phyloP scores from a whole-genome alignment of 2,888 invertebrate species.

The Eucera pruinosa region DNA sequence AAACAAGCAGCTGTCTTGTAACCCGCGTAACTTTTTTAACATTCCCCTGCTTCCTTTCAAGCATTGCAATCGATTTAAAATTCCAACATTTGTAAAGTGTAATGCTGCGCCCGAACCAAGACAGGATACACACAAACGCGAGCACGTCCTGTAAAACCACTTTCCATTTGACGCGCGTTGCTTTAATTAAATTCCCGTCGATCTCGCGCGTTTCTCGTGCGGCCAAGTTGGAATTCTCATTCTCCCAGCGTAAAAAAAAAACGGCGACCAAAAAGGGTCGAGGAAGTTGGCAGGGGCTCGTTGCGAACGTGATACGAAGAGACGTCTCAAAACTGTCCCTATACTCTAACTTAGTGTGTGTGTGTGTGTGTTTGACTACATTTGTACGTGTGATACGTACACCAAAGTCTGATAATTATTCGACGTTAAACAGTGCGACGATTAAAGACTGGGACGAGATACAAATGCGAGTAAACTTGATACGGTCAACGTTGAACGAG shows the following conservation, averaged over 20 bases:
- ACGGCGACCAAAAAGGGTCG: neutral
- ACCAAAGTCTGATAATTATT: neutral
- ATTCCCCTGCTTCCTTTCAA: neutral
- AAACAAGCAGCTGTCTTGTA: conserved; percentile 2
- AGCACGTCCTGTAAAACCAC: conserved; percentile 16
- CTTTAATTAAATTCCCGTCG: conserved; percentile 72
- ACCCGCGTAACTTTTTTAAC: neutral
- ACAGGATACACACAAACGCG: neutral
- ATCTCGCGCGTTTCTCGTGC: conserved; percentile 61
- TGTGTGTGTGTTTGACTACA: neutral
- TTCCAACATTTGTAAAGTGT: neutral
- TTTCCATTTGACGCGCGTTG: conserved; percentile 51
- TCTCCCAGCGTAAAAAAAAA: conserved; percentile 25
- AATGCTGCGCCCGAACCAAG: too few species aligned
- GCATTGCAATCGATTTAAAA: neutral
- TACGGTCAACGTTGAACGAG: conserved; percentile 5
- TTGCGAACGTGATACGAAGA: neutral
- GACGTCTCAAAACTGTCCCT: too few species aligned
- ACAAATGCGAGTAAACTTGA: neutral
- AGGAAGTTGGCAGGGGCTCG: conserved; percentile 33
- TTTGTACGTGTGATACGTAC: neutral
- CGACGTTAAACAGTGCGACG: neutral
- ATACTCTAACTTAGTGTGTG: too few species aligned
- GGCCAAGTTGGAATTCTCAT: conserved; percentile 64
- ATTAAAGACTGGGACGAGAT: neutral